Conservation (phyloP, 2,888 invertebrate species). For the Hipparchia semele region DNA sequence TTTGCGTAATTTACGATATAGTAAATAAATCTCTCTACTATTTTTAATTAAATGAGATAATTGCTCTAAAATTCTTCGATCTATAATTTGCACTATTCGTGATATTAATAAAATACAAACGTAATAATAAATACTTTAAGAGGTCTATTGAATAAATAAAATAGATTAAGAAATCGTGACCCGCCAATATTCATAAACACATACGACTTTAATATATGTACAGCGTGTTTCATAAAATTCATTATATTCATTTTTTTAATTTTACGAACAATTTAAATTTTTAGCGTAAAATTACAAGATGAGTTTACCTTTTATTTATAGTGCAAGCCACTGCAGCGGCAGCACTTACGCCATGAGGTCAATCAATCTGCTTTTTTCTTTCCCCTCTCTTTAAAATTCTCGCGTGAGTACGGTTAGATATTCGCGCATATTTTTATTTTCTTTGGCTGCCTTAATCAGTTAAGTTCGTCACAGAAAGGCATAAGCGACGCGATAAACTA, state of each 20-base stretch:
- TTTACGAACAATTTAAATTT: background rate
- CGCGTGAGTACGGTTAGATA: too few species aligned
- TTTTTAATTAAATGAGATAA: background rate
- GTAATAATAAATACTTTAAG: background rate
- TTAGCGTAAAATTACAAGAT: too few species aligned
- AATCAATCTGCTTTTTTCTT: too few species aligned
- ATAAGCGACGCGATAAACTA: too few species aligned
- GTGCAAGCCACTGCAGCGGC: too few species aligned
- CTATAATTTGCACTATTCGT: background rate
- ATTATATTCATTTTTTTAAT: background rate
- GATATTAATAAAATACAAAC: background rate
- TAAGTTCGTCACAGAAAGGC: too few species aligned
- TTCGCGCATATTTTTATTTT: too few species aligned
- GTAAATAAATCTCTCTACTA: background rate
- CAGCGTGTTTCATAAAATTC: background rate
- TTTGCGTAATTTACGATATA: background rate
- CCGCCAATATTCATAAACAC: constrained; percentile 13
- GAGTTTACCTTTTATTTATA: too few species aligned
- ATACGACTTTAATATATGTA: background rate
- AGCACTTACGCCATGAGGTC: too few species aligned
- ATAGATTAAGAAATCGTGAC: constrained; percentile 15
- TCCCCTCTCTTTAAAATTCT: too few species aligned
- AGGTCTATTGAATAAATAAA: constrained; percentile 4
- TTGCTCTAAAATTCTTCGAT: background rate
- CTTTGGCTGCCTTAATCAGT: too few species aligned